Conservation (phyloP, 1,140 invertebrate genomes). For the Mamestra configurata region DNA sequence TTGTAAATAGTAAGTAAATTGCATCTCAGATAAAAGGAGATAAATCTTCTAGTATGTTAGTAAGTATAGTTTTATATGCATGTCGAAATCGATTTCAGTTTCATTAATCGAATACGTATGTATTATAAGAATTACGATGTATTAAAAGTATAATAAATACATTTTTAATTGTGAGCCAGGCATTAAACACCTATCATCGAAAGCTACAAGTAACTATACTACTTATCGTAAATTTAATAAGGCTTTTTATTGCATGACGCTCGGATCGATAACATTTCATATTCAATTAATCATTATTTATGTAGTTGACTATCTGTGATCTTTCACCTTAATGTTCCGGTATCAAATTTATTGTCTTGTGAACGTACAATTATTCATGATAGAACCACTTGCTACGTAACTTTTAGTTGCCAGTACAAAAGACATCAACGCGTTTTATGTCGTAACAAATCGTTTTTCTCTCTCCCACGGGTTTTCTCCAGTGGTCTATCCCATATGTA, state of each 20-base stretch:
- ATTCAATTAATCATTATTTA: slow-evolving; percentile 5
- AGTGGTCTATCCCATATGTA: too few relatives aligned
- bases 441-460: too few relatives aligned
- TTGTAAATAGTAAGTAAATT: too few relatives aligned
- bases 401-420: background rate
- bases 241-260: background rate
- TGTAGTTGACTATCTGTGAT: background rate
- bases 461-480: too few relatives aligned
- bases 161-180: background rate
- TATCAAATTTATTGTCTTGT: background rate
- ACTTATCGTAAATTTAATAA: background rate
- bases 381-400: background rate
- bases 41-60: too few relatives aligned
- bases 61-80: too few relatives aligned
- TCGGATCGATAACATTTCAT: too few relatives aligned
- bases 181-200: background rate
- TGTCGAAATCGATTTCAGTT: too few relatives aligned
- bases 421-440: slow-evolving; percentile 5
- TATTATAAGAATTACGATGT: too few relatives aligned
- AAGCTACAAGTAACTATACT: background rate
- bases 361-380: background rate
- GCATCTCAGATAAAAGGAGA: too few relatives aligned
- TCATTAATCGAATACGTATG: too few relatives aligned
- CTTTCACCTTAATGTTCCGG: background rate
- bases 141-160: background rate